Conservation (phyloP, 2,113 vertebrate genomes). For the Pholis gunnellus region DNA sequence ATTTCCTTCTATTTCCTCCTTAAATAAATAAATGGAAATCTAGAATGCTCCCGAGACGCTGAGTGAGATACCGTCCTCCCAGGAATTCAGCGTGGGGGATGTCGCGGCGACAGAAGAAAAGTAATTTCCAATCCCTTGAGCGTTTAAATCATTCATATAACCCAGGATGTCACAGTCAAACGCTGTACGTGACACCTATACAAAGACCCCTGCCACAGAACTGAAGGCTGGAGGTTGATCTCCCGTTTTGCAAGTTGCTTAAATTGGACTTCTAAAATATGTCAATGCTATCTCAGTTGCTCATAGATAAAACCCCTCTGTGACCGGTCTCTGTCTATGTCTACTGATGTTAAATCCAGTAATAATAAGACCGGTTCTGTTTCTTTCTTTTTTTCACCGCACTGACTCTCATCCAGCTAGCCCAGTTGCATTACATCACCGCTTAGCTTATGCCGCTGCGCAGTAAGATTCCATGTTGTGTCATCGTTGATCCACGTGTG, state of each 20-base stretch:
- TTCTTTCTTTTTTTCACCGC: conserved; percentile 13
- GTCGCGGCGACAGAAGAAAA: conserved; percentile 70
- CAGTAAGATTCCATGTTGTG: conserved; percentile 77
- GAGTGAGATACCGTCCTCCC: conserved; percentile 68
- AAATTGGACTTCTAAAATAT: conserved; percentile 55
- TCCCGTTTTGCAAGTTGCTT: conserved; percentile 54
- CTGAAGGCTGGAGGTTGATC: conserved; percentile 46
- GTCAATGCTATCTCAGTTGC: conserved; percentile 9
- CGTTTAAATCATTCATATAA: conserved; percentile 80
- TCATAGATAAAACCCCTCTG: conserved; percentile 37
- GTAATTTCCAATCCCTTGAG: conserved; percentile 73
- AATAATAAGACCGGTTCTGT: conserved; percentile 61
- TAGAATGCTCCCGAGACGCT: conserved; percentile 68
- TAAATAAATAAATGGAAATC: conserved; percentile 85
- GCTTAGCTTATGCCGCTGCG: conserved; percentile 68
- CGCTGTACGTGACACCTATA: conserved; percentile 71
- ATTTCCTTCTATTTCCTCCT: conserved; percentile 83
- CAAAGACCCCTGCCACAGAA: conserved; percentile 61
- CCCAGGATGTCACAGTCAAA: conserved; percentile 66
- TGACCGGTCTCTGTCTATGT: conserved; percentile 43
- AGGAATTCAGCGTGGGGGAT: conserved; percentile 45
- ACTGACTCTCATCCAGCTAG: conserved; percentile 56
- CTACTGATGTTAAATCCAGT: conserved; percentile 54
- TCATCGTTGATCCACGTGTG: conserved; percentile 79
- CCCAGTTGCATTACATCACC: conserved; percentile 79